Evolutionary conservation across 2,888 invertebrate genomes (phyloP), one percentile per base, ranked within the genome.

Genomic region (Fissipunctia ypsillon): DNA sequence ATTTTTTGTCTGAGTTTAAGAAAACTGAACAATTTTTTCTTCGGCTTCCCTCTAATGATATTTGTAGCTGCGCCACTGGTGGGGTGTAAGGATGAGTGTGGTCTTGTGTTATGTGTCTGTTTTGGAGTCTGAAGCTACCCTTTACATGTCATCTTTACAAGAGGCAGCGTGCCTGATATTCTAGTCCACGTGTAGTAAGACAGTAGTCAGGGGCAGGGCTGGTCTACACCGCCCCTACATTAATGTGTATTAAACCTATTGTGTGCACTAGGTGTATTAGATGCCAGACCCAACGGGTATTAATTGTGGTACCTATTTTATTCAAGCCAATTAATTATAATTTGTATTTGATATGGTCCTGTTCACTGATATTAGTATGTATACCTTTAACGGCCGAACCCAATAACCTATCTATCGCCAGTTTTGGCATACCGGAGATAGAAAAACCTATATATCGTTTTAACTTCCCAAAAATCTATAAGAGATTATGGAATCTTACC

Each of bases 121-220:
- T 52, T 19, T 3, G 9, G 12, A 10, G 38, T 38, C 38, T 38
- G 10, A 10, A 28, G 56, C 2, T 28, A 31, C 28, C 19, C 10
- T 10, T 19, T 19, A 28, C 28, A 56, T 28, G 19, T 28, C 19
- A 56, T 19, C 19, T 9, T 28, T 28, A 28, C 4, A 9, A 1
- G 25, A 16, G 25, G 14, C 6, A 5, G 16, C 14, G 16, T 25
- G 54, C 54, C 2, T 52, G 52, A 9, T 25, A 1, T 9, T 56
- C 10, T 5, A 56, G 72, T 78, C 79, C 61, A n/a, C n/a, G 50
- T 78, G n/a, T 57, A 57, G 56, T 35, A n/a, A 57, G 25, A 50
- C 79, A 78, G 79, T 69, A 41, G 69, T 76, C 0, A 22, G 54
- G 61, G 56, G 71, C 14, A 69, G 71, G 61, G 56, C 76, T 76